phyloP scores from a whole-genome alignment of 1,140 invertebrate species.

The Halesus radiatus region DNA sequence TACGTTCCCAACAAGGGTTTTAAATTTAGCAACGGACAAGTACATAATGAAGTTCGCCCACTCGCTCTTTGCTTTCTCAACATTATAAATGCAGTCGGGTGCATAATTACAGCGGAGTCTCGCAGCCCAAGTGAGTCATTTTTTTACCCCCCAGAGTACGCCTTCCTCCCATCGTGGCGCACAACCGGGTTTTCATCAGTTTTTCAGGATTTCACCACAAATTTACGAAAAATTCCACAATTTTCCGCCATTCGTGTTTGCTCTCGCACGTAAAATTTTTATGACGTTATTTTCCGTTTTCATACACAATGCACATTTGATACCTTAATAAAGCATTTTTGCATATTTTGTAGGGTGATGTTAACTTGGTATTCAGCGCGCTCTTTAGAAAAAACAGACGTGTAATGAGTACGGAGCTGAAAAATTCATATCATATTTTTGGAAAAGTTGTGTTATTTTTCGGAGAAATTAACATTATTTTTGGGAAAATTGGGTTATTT shows the following conservation, averaged over 20 bases:
- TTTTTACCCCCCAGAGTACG: neutral
- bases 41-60: neutral
- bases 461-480: too few relatives aligned
- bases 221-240: neutral
- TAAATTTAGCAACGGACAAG: neutral
- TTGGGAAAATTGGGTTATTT: too few relatives aligned
- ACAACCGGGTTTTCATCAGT: neutral
- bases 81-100: constrained; percentile 13
- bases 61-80: constrained; percentile 10
- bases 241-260: neutral
- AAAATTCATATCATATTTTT: too few relatives aligned
- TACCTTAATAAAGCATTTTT: too few relatives aligned
- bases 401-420: too few relatives aligned
- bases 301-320: neutral
- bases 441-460: too few relatives aligned
- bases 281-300: constrained; percentile 15
- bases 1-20: too few relatives aligned
- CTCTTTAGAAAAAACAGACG: too few relatives aligned
- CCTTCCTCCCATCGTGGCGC: neutral
- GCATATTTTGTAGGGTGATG: too few relatives aligned
- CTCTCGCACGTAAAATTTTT: constrained; percentile 15
- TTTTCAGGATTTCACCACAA: neutral
- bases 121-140: neutral
- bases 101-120: constrained; percentile 8
- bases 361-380: too few relatives aligned